Conservation (phyloP, 1,140 invertebrate genomes). For the Drosophila ercepeae region DNA sequence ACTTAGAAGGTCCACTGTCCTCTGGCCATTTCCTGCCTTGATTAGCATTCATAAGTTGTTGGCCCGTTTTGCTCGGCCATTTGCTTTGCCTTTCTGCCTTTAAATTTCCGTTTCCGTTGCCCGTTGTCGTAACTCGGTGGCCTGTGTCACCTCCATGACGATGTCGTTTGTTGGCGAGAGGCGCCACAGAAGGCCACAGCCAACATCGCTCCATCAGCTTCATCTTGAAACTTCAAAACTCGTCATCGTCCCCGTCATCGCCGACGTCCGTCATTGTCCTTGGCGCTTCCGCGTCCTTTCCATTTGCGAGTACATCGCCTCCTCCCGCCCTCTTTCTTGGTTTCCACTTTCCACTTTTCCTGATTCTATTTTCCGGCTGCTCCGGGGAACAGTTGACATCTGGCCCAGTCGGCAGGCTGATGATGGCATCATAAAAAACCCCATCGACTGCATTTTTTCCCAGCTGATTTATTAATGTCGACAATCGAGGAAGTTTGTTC, state of each 20-base stretch:
- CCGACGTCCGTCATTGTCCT: constrained; percentile 52
- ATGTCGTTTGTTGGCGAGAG: constrained; percentile 38
- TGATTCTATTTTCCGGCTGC: constrained; percentile 29
- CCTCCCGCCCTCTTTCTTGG: not conserved
- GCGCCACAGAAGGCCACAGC: constrained; percentile 20
- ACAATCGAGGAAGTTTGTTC: constrained; percentile 15
- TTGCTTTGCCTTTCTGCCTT: constrained; percentile 26
- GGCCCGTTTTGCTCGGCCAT: constrained; percentile 29
- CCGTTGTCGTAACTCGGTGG: not conserved
- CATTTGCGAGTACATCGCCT: constrained; percentile 35
- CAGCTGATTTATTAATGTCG: constrained; percentile 57
- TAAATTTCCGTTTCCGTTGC: constrained; percentile 50
- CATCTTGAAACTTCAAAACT: constrained; percentile 13
- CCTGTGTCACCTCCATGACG: constrained; percentile 41
- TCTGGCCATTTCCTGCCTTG: constrained; percentile 24
- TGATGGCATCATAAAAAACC: constrained; percentile 52
- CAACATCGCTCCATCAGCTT: constrained; percentile 13
- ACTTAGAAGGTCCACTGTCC: not conserved
- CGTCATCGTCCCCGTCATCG: constrained; percentile 32
- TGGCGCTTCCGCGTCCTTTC: constrained; percentile 52
- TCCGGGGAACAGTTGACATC: constrained; percentile 31
- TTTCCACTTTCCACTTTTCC: not conserved
- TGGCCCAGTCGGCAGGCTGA: constrained; percentile 21
- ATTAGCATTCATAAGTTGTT: constrained; percentile 44
- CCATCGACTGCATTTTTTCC: constrained; percentile 46